Base-by-base conservation (phyloP, 2,888 invertebrate species). In the Parnassius glacialis region DNA sequence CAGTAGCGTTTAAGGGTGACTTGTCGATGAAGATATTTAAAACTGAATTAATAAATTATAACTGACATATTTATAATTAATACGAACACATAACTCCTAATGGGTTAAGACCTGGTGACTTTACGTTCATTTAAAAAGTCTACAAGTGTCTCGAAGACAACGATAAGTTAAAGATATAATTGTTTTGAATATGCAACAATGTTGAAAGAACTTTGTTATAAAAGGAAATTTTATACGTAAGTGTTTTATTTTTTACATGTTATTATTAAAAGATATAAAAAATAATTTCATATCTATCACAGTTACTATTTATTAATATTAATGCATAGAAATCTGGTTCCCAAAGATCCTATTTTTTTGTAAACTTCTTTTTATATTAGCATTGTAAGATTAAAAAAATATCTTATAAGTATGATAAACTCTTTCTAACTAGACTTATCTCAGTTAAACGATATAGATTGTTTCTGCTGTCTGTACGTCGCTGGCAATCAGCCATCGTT, bases 401-500 rank as follows among this genome's bases (percentile, higher is more conserved):
- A 62, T 85, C 86, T 82, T 78, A 79, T 85, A n/a, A n/a, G n/a
- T n/a, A 82, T 74, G 81, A 80, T 73, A 76, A 73, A 78, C 75
- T 74, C 72, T 80, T 86, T 87, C 89, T 76, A 84, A 89, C 86
- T 84, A 89, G 89, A 89, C 76, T 68, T 55, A 72, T 68, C 67
- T 69, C 68, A 65, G 69, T 71, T 75, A 70, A 69, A 64, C 73
- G 74, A 74, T 74, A 70, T 68, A 71, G 73, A 74, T 68, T 73
- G 67, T 72, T 72, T 73, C 78, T 86, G 86, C 83, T 85, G 86
- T 86, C 89, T 83, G 79, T 90, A 85, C 83, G 72, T 73, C 69
- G 74, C 83, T 89, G 88, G 90, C 89, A 84, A 74, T 78, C 82
- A 80, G 89, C 89, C 88, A 91, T 87, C 79, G 76, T 69, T 65